Evolutionary conservation across 1,140 invertebrate species (phyloP).

Genomic region (Camponotus pennsylvanicus): DNA sequence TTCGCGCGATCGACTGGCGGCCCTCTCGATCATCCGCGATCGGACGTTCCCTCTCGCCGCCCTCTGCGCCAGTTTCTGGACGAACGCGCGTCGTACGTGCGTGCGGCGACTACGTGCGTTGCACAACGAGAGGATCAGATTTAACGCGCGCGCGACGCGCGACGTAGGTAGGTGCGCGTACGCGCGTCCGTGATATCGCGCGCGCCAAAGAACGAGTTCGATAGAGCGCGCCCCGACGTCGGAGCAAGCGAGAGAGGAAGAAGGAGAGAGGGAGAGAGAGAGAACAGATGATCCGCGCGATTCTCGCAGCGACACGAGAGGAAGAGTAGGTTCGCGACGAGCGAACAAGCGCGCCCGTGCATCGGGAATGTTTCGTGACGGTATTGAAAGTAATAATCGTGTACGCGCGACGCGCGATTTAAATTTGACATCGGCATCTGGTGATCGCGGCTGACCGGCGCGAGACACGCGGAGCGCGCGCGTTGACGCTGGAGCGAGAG

Average conservation of each 20-base stretch:
- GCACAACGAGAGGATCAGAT: constrained; percentile 32
- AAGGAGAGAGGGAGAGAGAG: constrained; percentile 9
- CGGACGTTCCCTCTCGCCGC: background rate
- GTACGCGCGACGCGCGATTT: constrained; percentile 35
- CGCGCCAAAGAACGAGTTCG: constrained; percentile 32
- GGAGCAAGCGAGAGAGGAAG: background rate
- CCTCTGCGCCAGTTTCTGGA: too few relatives aligned
- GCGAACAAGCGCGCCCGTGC: background rate
- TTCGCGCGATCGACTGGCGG: constrained; percentile 40
- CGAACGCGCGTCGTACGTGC: background rate
- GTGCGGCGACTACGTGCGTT: background rate
- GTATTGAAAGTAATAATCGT: constrained; percentile 1
- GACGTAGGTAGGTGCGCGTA: background rate
- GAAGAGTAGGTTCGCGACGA: background rate
- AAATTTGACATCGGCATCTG: constrained; percentile 24
- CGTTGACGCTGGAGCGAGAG: constrained; percentile 8
- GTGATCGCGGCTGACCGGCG: background rate
- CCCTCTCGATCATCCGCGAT: constrained; percentile 31
- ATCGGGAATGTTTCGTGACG: too few relatives aligned
- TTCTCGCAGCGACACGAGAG: background rate
- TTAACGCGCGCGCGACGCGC: constrained; percentile 39
- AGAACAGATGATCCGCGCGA: constrained; percentile 20
- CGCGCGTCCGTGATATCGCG: constrained; percentile 10
- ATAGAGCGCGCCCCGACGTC: constrained; percentile 29
- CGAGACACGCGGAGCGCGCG: constrained; percentile 18